Conservation (phyloP, 2,797 vertebrate genomes). For the Dromococcyx pavoninus region DNA sequence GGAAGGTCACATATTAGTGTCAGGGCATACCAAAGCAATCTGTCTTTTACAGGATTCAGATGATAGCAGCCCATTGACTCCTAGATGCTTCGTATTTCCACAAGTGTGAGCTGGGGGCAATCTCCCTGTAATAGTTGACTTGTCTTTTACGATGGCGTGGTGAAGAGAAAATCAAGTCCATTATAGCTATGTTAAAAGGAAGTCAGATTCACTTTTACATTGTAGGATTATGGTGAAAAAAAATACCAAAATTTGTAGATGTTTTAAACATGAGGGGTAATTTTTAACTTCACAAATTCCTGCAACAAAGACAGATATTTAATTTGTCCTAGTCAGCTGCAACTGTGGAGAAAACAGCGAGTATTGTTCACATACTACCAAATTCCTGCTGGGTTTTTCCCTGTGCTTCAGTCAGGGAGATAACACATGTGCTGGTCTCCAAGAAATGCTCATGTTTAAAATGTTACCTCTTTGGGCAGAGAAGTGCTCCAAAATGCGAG, state of each 20-base stretch:
- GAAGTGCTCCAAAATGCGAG: constrained; percentile 38
- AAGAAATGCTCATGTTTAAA: neutral
- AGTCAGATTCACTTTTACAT: neutral
- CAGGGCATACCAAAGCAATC: neutral
- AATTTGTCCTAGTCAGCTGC: neutral
- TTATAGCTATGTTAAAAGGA: neutral
- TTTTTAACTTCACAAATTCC: neutral
- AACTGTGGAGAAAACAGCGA: neutral
- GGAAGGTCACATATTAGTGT: neutral
- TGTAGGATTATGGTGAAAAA: neutral
- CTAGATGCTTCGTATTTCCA: neutral
- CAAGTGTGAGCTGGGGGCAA: neutral
- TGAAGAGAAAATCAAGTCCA: neutral
- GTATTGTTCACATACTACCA: neutral
- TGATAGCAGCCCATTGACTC: neutral
- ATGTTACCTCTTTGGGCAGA: neutral
- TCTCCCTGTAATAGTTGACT: neutral
- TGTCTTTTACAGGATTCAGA: neutral
- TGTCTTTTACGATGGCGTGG: rapidly evolving
- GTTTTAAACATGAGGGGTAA: neutral
- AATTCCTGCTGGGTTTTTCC: neutral
- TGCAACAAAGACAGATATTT: neutral
- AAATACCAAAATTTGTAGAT: neutral
- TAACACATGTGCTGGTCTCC: neutral
- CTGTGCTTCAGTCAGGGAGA: neutral